Evolutionary conservation across 2,797 vertebrate species (phyloP), one percentile per base, ranked within the genome.

Genomic region (Brotula barbata): DNA sequence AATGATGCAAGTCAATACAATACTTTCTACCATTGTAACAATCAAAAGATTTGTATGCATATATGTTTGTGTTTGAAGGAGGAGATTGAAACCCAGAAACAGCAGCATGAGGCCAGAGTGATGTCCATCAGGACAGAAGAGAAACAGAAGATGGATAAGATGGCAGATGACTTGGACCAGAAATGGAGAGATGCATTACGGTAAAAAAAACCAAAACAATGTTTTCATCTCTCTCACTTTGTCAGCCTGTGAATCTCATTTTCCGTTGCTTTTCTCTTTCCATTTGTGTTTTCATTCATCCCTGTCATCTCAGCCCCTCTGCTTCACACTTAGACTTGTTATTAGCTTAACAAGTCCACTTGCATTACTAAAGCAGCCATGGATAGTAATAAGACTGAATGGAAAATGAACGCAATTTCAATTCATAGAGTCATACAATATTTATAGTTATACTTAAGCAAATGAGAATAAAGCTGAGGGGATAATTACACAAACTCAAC

Each of bases 151-250:
- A 94, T 95, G 80, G 94, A 98, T 83, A 95, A 91, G 84, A 94
- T 98, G 91, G 95, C 94, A 0, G 93, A 89, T 5, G 95, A 98
- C 82, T 84, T 98, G 74, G 95, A 98, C 84, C 91, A 95, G 64
- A 98, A 98, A 48, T 99, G 97, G 97, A 95, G 95, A 20, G 95
- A 96, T 67, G 95, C 95, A 45, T 92, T 99, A 71, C 93, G 95
- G 97, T 97, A 64, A 55, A 31, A 37, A 19, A 11, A 41, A 16
- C 13, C 13, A 3, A 14, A 31, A 48, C 45, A 21, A 4, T 39
- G 44, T 36, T 8, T 39, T 25, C 3, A 20, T 4, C 25, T 28
- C 4, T 19, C 13, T 9, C 19, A 44, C 20, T 31, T 43, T 16
- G 40, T 59, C 25, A 41, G 19, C n/a, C 31, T 53, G 46, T 59